Conservation (phyloP, 2,888 invertebrate species). For the Sarcophaga rosellei region DNA sequence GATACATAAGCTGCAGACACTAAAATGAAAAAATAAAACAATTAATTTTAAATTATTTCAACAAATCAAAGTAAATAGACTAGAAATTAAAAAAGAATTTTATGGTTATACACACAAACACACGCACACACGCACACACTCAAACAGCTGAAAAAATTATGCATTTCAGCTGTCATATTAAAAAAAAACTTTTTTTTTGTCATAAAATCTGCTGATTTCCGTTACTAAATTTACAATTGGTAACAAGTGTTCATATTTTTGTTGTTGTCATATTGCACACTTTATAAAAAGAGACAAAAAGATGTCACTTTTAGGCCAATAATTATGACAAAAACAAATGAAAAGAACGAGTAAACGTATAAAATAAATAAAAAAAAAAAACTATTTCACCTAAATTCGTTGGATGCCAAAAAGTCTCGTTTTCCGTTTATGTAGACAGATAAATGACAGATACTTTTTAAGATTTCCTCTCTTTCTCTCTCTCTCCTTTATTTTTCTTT, state of each 20-base stretch:
- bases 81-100: neutral
- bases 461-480: neutral
- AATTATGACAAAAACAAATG: constrained; percentile 52
- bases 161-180: neutral
- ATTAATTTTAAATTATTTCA: neutral
- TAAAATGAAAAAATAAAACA: constrained; percentile 67
- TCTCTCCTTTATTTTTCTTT: constrained; percentile 6
- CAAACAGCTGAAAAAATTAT: neutral
- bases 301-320: constrained; percentile 9
- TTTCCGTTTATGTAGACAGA: constrained; percentile 54
- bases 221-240: neutral
- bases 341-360: neutral
- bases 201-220: constrained; percentile 9
- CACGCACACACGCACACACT: neutral
- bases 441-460: constrained; percentile 45
- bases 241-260: constrained; percentile 23
- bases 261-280: too few species aligned
- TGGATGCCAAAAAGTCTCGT: constrained; percentile 69
- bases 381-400: constrained; percentile 66
- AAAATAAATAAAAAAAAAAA: constrained; percentile 36
- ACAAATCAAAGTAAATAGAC: constrained; percentile 4
- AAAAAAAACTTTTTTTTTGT: neutral
- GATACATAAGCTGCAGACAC: constrained; percentile 82
- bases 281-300: too few species aligned
- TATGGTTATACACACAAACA: neutral